Conservation (phyloP, 2,797 vertebrate species). For the Enteromius unitaeniatus region DNA sequence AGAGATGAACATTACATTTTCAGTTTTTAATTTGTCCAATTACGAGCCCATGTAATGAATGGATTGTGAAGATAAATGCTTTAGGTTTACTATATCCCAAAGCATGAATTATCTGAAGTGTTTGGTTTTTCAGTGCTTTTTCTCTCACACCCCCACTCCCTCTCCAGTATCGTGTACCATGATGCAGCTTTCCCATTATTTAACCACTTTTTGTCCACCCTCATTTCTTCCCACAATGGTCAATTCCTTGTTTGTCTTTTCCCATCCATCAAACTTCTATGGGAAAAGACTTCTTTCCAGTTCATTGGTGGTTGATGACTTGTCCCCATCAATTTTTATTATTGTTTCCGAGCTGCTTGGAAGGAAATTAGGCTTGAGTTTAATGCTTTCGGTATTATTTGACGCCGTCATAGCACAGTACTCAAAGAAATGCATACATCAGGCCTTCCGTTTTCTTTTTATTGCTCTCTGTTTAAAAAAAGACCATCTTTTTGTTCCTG, state of each 20-base stretch:
- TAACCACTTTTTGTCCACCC: conserved; percentile 66
- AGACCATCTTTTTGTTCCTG: neutral
- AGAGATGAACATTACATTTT: too few species aligned
- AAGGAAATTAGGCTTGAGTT: neutral
- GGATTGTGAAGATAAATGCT: too few species aligned
- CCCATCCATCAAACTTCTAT: conserved; percentile 51
- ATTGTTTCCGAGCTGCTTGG: neutral
- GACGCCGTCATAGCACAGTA: neutral
- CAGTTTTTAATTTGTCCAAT: too few species aligned
- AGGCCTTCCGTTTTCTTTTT: neutral
- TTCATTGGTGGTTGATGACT: neutral
- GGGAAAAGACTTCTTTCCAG: neutral
- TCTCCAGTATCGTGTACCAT: conserved; percentile 61
- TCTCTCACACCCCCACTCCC: conserved; percentile 74
- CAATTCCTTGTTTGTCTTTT: conserved; percentile 53
- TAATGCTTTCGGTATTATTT: neutral
- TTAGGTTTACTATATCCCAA: conserved; percentile 30
- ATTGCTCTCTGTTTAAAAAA: neutral
- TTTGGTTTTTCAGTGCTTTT: conserved; percentile 61
- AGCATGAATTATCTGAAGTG: conserved; percentile 58
- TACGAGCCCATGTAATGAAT: too few species aligned
- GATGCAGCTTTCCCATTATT: conserved; percentile 56
- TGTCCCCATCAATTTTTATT: neutral
- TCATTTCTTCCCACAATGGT: conserved; percentile 57
- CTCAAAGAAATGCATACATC: neutral